These are phyloP conservation scores for Julus scanicus DNA, from an alignment of 2,888 invertebrate species.

Conservation along the genomic window DNA sequence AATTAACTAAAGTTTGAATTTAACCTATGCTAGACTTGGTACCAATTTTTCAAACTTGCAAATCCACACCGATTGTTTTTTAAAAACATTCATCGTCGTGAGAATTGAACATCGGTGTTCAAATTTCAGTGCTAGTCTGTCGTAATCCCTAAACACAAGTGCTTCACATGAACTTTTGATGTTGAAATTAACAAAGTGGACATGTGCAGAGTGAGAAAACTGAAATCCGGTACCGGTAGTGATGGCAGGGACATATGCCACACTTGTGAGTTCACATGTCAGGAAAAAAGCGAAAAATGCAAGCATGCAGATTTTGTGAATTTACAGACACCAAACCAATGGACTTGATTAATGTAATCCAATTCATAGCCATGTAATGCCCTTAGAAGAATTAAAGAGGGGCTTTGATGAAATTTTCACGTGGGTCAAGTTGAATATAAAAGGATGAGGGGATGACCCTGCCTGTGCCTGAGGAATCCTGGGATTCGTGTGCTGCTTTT, in stretches of 20 bases:
- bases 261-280: neutral
- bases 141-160: neutral
- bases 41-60: neutral
- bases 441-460: constrained; percentile 40
- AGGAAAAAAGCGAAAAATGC: neutral
- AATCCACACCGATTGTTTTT: neutral
- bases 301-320: neutral
- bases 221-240: neutral
- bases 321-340: neutral
- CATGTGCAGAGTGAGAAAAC: neutral
- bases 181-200: neutral
- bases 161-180: neutral
- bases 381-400: constrained; percentile 14
- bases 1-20: neutral
- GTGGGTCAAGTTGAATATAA: constrained; percentile 40
- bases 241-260: neutral
- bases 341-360: constrained; percentile 14
- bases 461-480: neutral
- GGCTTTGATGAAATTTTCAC: neutral
- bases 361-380: constrained; percentile 36
- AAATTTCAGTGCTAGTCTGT: constrained; percentile 7
- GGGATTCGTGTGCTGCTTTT: constrained; percentile 28
- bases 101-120: constrained; percentile 24
- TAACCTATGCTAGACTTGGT: neutral
- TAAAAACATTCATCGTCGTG: neutral